These are phyloP conservation scores for Psephotus haematonotus DNA, from an alignment of 2,113 vertebrate genomes.

Conservation along the genomic window DNA sequence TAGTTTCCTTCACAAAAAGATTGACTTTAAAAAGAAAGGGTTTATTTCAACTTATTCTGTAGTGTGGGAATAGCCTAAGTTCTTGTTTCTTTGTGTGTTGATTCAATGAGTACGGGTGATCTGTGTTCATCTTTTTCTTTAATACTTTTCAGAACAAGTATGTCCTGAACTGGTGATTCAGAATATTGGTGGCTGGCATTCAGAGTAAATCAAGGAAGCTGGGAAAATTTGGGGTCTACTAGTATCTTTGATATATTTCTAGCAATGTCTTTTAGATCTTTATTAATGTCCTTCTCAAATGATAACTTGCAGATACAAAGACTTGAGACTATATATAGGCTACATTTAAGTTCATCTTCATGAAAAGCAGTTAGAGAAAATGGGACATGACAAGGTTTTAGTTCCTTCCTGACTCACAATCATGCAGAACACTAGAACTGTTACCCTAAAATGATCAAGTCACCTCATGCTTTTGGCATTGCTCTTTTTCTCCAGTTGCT, in stretches of 20 bases:
- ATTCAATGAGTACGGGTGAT: not conserved
- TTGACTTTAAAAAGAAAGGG: not conserved
- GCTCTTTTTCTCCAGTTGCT: not conserved
- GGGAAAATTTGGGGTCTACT: not conserved
- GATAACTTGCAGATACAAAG: not conserved
- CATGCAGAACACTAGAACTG: not conserved
- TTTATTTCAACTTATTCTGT: not conserved
- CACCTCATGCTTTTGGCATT: not conserved
- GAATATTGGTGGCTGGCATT: not conserved
- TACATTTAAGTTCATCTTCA: not conserved
- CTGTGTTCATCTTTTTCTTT: not conserved
- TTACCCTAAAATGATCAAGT: not conserved
- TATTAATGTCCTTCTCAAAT: not conserved
- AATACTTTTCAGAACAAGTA: not conserved
- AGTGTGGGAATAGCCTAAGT: not conserved
- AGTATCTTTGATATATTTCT: not conserved
- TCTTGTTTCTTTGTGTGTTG: not conserved
- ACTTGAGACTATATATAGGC: not conserved
- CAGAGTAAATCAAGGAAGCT: not conserved
- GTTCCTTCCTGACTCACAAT: not conserved
- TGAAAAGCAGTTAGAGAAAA: not conserved
- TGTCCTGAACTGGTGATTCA: not conserved
- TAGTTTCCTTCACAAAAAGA: not conserved
- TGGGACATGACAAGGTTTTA: not conserved
- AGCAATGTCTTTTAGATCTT: not conserved